A percentile compares a stretch with the other conserved stretches of the same genome.
Evolutionary conservation across 2,888 invertebrate genomes (phyloP).

Genomic region (Trisateles emortualis): DNA sequence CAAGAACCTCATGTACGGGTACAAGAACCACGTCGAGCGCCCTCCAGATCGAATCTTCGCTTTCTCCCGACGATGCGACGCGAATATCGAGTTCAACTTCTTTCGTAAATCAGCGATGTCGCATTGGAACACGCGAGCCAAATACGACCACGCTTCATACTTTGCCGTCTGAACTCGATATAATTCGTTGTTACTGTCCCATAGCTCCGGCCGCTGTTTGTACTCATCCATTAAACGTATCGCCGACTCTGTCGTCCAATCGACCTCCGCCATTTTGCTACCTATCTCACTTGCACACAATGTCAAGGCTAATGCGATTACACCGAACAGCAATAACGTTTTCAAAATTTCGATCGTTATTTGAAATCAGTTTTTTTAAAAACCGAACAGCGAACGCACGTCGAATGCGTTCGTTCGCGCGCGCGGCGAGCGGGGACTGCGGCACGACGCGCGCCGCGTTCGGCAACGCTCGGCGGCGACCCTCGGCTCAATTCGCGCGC

Average conservation of each 20-base stretch:
- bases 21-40: conserved; percentile 73
- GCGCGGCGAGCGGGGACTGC: conserved; percentile 51
- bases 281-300: conserved; percentile 27
- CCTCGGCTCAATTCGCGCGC: conserved; percentile 43
- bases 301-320: conserved; percentile 42
- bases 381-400: conserved; percentile 56
- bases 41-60: conserved; percentile 67
- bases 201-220: conserved; percentile 61
- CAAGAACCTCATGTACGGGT: conserved; percentile 68
- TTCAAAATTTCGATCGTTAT: conserved; percentile 22
- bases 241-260: conserved; percentile 71
- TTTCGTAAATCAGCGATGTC: conserved; percentile 71
- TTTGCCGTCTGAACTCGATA: conserved; percentile 68
- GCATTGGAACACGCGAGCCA: conserved; percentile 69
- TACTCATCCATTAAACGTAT: conserved; percentile 69
- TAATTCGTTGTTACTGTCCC: conserved; percentile 65
- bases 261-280: conserved; percentile 59
- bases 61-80: conserved; percentile 77
- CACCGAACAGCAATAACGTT: conserved; percentile 33
- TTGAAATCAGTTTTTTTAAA: conserved; percentile 33
- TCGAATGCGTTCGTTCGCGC: conserved; percentile 54
- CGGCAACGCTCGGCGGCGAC: conserved; percentile 55
- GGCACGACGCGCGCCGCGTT: conserved; percentile 38
- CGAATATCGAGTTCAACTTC: conserved; percentile 78
- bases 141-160: conserved; percentile 69